These are phyloP conservation scores for Metacarcinus magister DNA, from an alignment of 2,888 invertebrate genomes.

Conservation along the genomic window DNA sequence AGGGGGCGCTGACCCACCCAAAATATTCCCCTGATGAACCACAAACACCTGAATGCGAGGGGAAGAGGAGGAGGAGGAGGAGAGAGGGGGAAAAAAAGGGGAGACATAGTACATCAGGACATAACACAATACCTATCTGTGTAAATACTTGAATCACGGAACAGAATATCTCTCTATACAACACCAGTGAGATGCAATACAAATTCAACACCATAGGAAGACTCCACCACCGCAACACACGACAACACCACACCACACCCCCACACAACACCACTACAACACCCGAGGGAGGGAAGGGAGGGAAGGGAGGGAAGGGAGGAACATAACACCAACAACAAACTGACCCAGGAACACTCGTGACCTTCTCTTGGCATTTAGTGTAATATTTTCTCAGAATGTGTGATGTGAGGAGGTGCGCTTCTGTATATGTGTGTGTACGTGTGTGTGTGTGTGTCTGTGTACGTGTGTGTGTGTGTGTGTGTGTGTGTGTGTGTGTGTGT, in stretches of 20 bases:
- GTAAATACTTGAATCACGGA: no score
- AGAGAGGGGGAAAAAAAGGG: neutral
- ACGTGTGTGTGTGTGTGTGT: constrained; percentile 38
- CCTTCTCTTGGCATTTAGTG: neutral
- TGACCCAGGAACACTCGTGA: constrained; percentile 5
- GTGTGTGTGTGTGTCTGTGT: constrained; percentile 41
- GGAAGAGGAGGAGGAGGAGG: neutral
- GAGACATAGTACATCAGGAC: neutral
- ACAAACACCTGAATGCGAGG: neutral
- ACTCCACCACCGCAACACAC: neutral
- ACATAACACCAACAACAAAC: neutral
- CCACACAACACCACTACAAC: neutral
- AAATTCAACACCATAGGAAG: no score
- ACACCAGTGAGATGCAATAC: no score
- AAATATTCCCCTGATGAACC: neutral
- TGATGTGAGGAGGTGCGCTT: neutral
- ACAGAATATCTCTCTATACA: no score
- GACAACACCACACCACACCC: no score
- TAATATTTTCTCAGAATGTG: constrained; percentile 44
- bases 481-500: neutral
- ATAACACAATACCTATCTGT: neutral
- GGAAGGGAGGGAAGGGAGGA: neutral
- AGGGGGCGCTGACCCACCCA: neutral
- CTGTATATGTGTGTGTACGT: constrained; percentile 17
- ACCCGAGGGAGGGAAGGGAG: neutral